Conservation (phyloP, 2,113 vertebrate genomes). For the Cynocephalus volans region DNA sequence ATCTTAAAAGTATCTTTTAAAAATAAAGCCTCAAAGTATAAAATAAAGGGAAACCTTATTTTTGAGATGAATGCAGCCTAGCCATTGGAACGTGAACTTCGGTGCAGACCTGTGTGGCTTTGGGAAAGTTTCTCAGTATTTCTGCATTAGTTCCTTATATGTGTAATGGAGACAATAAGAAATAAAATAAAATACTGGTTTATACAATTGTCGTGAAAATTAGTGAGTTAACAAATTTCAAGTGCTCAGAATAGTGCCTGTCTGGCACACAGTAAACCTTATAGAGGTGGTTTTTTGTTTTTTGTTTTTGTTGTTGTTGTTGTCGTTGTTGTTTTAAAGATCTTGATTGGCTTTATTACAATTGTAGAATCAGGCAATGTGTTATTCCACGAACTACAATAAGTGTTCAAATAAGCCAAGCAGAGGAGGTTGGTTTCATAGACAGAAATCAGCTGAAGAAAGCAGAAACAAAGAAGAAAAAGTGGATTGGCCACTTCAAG, state of each 20-base stretch:
- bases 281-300: background rate
- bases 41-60: background rate
- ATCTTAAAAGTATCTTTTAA: slow-evolving; percentile 17
- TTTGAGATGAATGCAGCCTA: background rate
- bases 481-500: too few species aligned
- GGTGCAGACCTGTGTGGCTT: background rate
- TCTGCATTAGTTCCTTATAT: background rate
- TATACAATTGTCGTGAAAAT: slow-evolving; percentile 13
- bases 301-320: too few species aligned
- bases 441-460: too few species aligned
- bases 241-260: background rate
- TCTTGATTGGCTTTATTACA: too few species aligned
- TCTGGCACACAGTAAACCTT: background rate
- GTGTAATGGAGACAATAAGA: background rate
- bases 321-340: too few species aligned
- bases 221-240: background rate
- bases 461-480: too few species aligned
- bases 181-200: background rate
- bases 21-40: slow-evolving; percentile 2
- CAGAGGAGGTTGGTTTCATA: too few species aligned
- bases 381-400: too few species aligned
- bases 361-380: too few species aligned
- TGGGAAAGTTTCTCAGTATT: background rate
- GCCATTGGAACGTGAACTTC: background rate
- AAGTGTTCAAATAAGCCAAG: too few species aligned